Base-by-base conservation (phyloP, 2,113 vertebrate species). In the Anoura caudifer region DNA sequence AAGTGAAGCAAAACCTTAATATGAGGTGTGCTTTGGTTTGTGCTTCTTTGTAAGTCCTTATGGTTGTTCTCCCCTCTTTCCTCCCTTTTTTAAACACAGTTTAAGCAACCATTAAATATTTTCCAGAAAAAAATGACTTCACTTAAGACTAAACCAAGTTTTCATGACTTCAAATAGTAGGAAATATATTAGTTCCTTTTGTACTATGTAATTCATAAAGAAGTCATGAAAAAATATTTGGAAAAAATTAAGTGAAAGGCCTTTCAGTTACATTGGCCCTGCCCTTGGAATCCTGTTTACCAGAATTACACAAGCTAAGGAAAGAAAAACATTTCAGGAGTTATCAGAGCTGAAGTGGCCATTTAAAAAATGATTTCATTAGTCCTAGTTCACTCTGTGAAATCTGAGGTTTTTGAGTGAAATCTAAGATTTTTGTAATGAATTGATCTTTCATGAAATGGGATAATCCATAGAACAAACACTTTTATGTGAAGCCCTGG, bases 281-380 rank as follows among this genome's bases (percentile, higher is more conserved):
- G 33, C 54, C 50, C 45, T 92, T 83, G 11, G 14, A 86, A 82
- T 13, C 43, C 28, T 14, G 20, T 92, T 90, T 82, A 33, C 5
- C 28, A 43, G 61, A 72, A 77, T 56, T 59, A 41, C 69, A 75
- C 4, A 89, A 73, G 31, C 31, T 70, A 61, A 17, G 43, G 38
- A 77, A 87, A 70, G n/a, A 50, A 83, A 95, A 91, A 47, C 33
- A 84, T 69, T 54, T 50, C 3, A 80, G 38, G 56, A 45, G 43
- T 76, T 63, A 86, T 31, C 16, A 20, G 22, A 52, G 33, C 41
- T 86, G 31, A 90, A 90, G 13, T 70, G 72, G 65, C 20, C 16
- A 83, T 83, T 91, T 97, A 8, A 88, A 52, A 9, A 88, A 69
- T 54, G 38, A 95, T 72, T 69, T 91, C 14, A 82, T 65, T 82